These are phyloP conservation scores for Himalopsyche anomala DNA, from an alignment of 2,888 invertebrate species.

Conservation along the genomic window DNA sequence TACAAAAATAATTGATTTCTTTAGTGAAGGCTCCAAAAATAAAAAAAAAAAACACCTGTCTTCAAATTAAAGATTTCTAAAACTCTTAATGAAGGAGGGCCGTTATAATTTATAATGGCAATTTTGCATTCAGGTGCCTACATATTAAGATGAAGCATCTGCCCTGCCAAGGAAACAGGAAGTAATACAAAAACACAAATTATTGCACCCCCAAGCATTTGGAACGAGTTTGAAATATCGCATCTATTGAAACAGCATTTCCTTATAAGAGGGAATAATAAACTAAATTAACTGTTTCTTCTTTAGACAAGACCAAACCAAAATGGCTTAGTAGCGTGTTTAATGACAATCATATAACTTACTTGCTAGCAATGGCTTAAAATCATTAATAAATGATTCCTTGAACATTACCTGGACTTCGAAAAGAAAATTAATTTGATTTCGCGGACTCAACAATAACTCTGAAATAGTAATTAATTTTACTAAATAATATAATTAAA, in stretches of 20 bases:
- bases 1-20: conserved; percentile 17
- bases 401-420: too few species aligned
- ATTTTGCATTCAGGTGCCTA: background rate
- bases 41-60: background rate
- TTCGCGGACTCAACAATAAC: too few species aligned
- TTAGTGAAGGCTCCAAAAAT: background rate
- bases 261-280: too few species aligned
- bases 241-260: conserved; percentile 15
- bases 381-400: too few species aligned
- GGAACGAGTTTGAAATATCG: conserved; percentile 3
- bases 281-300: too few species aligned
- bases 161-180: conserved; percentile 23
- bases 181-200: conserved; percentile 11
- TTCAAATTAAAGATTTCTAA: background rate
- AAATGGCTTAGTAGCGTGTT: too few species aligned
- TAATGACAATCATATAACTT: too few species aligned
- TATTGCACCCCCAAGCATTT: conserved; percentile 38
- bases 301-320: too few species aligned
- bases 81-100: background rate
- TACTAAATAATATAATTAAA: too few species aligned
- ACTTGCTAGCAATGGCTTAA: too few species aligned
- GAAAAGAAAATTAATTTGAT: too few species aligned
- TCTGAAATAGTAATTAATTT: too few species aligned
- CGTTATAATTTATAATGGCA: conserved; percentile 25
- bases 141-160: conserved; percentile 13